Conservation (phyloP, 2,888 invertebrate species). For the Hypercompe scribonia region DNA sequence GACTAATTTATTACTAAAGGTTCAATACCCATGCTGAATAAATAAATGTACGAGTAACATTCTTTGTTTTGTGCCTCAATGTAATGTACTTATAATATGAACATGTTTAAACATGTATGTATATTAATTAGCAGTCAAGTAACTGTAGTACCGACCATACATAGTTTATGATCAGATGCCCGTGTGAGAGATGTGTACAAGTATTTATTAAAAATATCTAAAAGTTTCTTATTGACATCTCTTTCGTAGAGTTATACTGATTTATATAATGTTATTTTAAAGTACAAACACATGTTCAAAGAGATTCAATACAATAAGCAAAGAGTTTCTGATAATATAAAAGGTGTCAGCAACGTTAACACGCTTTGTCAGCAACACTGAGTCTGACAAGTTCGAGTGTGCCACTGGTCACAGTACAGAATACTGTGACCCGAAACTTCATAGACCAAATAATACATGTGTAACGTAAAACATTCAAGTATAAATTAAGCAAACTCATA, state of each 20-base stretch:
- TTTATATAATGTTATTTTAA: neutral
- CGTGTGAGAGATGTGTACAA: no score
- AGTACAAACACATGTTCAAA: neutral
- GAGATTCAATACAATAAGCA: neutral
- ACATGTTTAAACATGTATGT: no score
- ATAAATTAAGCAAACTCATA: neutral
- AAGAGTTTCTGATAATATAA: neutral
- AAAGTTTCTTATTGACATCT: neutral
- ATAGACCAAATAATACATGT: no score
- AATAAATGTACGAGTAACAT: no score
- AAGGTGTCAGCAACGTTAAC: neutral
- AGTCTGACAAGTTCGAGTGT: neutral
- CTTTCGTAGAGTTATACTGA: neutral
- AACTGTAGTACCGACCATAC: no score
- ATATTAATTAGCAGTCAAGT: no score
- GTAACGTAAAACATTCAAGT: no score
- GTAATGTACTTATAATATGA: no score
- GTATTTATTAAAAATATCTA: neutral
- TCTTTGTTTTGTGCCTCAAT: no score
- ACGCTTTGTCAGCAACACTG: neutral
- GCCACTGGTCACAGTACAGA: neutral
- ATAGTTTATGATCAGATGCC: no score
- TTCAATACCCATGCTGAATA: no score
- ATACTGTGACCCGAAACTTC: neutral
- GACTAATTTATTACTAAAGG: no score